Conservation (phyloP, 1,140 invertebrate species). For the Thalassaphorura encarpata region DNA sequence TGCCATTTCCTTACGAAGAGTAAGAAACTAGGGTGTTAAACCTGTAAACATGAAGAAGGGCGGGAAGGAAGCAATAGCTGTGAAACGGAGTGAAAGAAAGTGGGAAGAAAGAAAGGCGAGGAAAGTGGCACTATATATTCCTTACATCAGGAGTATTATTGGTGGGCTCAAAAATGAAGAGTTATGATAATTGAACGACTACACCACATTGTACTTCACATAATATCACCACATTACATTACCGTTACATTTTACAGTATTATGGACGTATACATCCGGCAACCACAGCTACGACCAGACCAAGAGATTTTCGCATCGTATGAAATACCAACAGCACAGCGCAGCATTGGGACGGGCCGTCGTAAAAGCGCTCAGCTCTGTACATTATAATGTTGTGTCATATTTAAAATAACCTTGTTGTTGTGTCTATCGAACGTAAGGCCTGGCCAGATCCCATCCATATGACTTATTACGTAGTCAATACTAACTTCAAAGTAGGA, state of each 20-base stretch:
- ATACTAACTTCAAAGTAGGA: too few relatives aligned
- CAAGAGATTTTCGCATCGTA: too few relatives aligned
- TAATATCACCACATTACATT: slow-evolving; percentile 3
- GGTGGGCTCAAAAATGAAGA: slow-evolving; percentile 25
- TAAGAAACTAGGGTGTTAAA: neutral
- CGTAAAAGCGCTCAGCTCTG: neutral
- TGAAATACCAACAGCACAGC: too few relatives aligned
- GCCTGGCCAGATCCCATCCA: too few relatives aligned
- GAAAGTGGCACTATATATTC: slow-evolving; percentile 16
- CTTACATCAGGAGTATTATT: slow-evolving; percentile 13
- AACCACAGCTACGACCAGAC: neutral
- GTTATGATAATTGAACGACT: slow-evolving; percentile 27
- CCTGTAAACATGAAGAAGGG: neutral
- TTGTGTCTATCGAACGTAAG: too few relatives aligned
- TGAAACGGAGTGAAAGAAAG: neutral
- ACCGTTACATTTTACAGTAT: slow-evolving; percentile 7
- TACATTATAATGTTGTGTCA: neutral
- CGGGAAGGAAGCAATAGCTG: neutral
- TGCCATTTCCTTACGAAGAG: neutral
- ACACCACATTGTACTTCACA: slow-evolving; percentile 2
- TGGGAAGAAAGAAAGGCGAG: slow-evolving; percentile 2
- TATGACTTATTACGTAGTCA: too few relatives aligned
- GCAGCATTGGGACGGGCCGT: neutral
- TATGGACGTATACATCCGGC: neutral
- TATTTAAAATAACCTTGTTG: neutral